These are phyloP conservation scores for Carlito syrichta DNA, from an alignment of 2,113 vertebrate species.

Conservation along the genomic window DNA sequence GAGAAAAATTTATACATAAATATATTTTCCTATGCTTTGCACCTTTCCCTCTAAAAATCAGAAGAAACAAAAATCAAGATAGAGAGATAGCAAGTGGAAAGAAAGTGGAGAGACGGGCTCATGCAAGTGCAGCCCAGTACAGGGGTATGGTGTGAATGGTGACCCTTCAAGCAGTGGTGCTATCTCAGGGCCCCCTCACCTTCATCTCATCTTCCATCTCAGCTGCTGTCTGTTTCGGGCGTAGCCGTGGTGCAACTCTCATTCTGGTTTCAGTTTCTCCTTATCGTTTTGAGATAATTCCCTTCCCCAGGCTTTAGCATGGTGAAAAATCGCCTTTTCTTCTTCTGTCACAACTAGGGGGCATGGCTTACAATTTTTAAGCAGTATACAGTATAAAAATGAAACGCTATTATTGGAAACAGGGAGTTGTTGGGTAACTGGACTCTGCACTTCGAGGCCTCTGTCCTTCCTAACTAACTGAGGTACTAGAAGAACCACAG, in stretches of 20 bases:
- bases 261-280: background rate
- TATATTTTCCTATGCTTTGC: background rate
- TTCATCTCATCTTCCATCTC: background rate
- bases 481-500: background rate
- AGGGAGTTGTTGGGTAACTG: background rate
- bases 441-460: background rate
- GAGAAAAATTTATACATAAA: background rate
- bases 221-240: background rate
- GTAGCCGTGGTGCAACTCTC: background rate
- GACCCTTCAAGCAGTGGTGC: rapidly evolving
- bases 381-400: background rate
- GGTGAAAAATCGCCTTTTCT: background rate
- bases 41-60: background rate
- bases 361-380: background rate
- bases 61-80: background rate
- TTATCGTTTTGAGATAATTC: background rate
- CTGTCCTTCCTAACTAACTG: background rate
- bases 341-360: background rate
- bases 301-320: background rate
- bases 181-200: background rate
- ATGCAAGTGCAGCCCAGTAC: background rate
- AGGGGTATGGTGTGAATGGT: background rate
- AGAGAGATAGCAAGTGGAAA: background rate
- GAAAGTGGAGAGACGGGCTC: background rate
- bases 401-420: background rate